Conservation (phyloP, 2,888 invertebrate genomes). For the Pemphredon lugubris region DNA sequence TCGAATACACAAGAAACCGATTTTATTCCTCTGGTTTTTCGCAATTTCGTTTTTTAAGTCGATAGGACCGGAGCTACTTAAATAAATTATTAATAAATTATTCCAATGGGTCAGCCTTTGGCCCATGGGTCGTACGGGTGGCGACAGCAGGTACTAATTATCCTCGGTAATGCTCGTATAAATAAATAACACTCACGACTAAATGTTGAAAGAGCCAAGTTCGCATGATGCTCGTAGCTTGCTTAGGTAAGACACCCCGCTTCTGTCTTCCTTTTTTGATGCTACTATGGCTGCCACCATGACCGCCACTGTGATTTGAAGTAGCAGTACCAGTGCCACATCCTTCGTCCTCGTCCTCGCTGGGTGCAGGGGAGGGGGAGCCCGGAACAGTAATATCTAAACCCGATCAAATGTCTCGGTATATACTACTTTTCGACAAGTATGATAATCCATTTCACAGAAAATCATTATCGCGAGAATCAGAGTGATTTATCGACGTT, state of each 20-base stretch:
- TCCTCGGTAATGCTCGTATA: too few relatives aligned
- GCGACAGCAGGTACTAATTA: too few relatives aligned
- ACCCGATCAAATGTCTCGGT: constrained; percentile 17
- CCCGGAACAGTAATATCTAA: constrained; percentile 81
- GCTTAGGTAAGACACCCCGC: constrained; percentile 95
- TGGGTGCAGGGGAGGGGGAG: constrained; percentile 84
- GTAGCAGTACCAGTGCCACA: constrained; percentile 80
- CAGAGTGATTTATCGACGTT: too few relatives aligned
- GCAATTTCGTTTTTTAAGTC: not conserved
- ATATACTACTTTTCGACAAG: too few relatives aligned
- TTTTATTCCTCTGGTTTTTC: not conserved
- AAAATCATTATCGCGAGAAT: too few relatives aligned
- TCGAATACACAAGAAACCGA: constrained; percentile 30
- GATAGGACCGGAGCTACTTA: not conserved
- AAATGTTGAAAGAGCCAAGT: constrained; percentile 98
- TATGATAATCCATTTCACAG: too few relatives aligned
- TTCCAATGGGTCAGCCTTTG: too few relatives aligned
- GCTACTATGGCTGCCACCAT: constrained; percentile 81
- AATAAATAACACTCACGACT: constrained; percentile 92
- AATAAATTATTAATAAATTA: too few relatives aligned
- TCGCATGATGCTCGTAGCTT: constrained; percentile 97
- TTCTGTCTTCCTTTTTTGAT: constrained; percentile 86
- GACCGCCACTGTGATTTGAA: constrained; percentile 82
- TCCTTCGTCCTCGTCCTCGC: constrained; percentile 80
- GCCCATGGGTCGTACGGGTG: too few relatives aligned